Base-by-base conservation (phyloP, 2,797 vertebrate genomes). In the Pseudomugil tenellus region DNA sequence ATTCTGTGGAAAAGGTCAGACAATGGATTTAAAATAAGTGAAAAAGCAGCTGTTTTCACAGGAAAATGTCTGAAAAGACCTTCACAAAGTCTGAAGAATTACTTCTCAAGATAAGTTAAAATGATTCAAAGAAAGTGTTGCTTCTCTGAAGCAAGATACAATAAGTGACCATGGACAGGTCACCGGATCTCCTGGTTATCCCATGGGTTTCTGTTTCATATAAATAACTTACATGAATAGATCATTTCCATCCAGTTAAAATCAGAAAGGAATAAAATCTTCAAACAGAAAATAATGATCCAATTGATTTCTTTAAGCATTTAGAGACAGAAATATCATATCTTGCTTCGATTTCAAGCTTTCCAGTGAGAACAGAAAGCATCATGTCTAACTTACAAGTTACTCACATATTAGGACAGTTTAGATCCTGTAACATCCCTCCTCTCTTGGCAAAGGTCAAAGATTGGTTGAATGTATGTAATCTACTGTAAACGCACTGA, bases 361-460 rank as follows among this genome's bases (percentile, higher is more conserved):
- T 16, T 4, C 35, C 12, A 37, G 35, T 14, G 14, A 39, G 13
- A 39, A n/a, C n/a, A n/a, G n/a, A 4, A 39, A 4, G 16, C 4
- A 1, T 10, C 37, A 14, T 39, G 37, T 16, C 37, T 39, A 16
- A 39, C 37, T 4, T 39, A 39, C 13, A 39, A 39, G 37, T 39
- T 39, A 39, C 13, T 14, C 37, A 39, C 11, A 35, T 35, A 13
- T 35, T 35, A 62, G 51, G 19, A 25, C 13, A 72, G 28, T 28
- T 37, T 46, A 25, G 35, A 61, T 35, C 43, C 29, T 39, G 3
- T 39, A 5, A 39, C 13, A 39, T 39, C 8, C 26, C 23, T 52
- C 19, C n/a, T 39, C 28, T 29, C 2, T 32, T 46, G 31, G 48
- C 28, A 56, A 68, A 57, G 56, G 35, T 82, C 25, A 21, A 57